Percentiles rank a stretch among this genome's conserved stretches.
phyloP scores from a whole-genome alignment of 2,888 invertebrate species.

The Ichneumoninae sp. region DNA sequence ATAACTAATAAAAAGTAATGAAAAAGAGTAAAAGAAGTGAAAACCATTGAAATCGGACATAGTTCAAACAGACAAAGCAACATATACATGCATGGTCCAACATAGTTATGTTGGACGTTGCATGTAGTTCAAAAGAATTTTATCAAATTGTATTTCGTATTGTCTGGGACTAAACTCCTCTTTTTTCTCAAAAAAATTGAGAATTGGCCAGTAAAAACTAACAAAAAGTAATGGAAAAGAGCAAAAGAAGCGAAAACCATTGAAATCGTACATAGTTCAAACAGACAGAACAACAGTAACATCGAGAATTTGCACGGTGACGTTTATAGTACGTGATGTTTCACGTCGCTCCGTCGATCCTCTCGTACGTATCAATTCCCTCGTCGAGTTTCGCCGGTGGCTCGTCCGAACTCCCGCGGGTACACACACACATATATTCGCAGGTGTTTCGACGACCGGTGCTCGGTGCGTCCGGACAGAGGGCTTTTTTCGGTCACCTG shows the following conservation, averaged over 20 bases:
- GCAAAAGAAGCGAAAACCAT: not conserved
- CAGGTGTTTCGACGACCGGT: conserved; percentile 62
- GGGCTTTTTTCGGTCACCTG: conserved; percentile 58
- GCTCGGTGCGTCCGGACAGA: conserved; percentile 32
- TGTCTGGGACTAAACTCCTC: not conserved
- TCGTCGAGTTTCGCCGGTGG: conserved; percentile 2
- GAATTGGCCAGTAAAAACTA: not conserved
- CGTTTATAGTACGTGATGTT: conserved; percentile 23
- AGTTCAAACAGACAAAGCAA: not conserved
- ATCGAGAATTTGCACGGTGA: not conserved
- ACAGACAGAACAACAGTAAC: not conserved
- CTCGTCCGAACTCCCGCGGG: conserved; percentile 13
- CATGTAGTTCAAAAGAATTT: not conserved
- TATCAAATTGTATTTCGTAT: not conserved
- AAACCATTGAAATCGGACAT: not conserved
- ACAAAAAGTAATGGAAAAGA: not conserved
- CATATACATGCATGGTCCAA: too few relatives aligned
- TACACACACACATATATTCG: conserved; percentile 4
- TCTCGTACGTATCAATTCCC: conserved; percentile 17
- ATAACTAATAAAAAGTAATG: not conserved
- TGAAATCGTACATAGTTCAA: not conserved
- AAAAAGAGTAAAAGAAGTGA: not conserved
- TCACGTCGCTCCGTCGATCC: conserved; percentile 36
- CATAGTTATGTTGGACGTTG: too few relatives aligned
- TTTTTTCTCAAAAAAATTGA: not conserved